Evolutionary conservation across 2,797 vertebrate genomes (phyloP).

Genomic region (Lepilemur septentrionalis): DNA sequence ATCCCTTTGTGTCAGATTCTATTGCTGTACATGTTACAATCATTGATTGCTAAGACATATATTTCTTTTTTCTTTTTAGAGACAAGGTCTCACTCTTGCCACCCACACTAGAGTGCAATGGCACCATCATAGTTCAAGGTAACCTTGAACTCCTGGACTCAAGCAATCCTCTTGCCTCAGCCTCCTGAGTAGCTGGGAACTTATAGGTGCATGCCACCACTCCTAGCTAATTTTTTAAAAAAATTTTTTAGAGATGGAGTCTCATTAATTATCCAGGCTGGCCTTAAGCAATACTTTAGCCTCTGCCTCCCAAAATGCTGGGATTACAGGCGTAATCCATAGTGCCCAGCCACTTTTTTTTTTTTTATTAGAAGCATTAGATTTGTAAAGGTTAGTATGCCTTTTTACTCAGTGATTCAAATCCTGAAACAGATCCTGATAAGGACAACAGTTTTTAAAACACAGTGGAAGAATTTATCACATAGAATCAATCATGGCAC

Average conservation of each 20-base stretch:
- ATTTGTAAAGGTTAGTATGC: slow-evolving; percentile 15
- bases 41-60: not conserved
- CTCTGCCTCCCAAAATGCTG: not conserved
- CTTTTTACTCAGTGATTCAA: not conserved
- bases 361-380: not conserved
- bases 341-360: not conserved
- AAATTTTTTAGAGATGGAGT: not conserved
- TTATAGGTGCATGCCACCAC: not conserved
- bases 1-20: not conserved
- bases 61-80: not conserved
- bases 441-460: not conserved
- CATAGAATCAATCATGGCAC: not conserved
- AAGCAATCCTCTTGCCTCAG: not conserved
- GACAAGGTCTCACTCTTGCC: not conserved
- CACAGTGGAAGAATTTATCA: not conserved
- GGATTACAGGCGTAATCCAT: no score
- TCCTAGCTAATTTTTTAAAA: not conserved
- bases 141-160: not conserved
- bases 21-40: not conserved
- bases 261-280: not conserved
- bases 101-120: not conserved
- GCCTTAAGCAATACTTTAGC: not conserved
- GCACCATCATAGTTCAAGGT: not conserved
- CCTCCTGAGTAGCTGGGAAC: not conserved
- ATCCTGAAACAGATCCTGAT: not conserved